Base-by-base conservation (phyloP, 2,113 vertebrate species). In the Fukomys damarensis region DNA sequence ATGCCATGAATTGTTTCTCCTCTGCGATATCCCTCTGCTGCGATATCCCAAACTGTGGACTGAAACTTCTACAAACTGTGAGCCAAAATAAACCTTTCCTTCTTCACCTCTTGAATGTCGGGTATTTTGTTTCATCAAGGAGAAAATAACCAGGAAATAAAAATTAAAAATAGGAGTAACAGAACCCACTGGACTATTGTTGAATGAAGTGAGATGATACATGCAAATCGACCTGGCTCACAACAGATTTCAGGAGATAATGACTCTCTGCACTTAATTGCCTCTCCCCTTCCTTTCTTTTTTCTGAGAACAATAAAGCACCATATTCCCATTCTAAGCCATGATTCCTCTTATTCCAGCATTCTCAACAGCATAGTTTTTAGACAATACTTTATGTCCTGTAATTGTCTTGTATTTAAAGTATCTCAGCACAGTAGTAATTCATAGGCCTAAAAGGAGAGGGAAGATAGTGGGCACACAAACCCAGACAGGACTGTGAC, bases 401-500 rank as follows among this genome's bases (percentile, higher is more conserved):
- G 1, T 85, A 81, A 93, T 65, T 76, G 68, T 43, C 94, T 91
- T 82, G 46, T 41, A 74, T 72, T 77, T 96, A 92, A 91, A 82
- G 14, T 91, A 59, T 72, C 74, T 70, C 58, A 63, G 59, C 38
- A 38, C 72, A 81, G 83, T 83, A 46, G 82, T 35, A 80, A 88
- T 81, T 89, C 26, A 86, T 65, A 52, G 43, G 26, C 30, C 20
- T 91, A 54, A 68, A 84, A 38, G n/a, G 56, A 38, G 16, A 68
- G 5, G 26, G 61, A 41, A 28, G 28, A 54, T 63, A 26, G 30
- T 65, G 54, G 66, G 54, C 89, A 92, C 41, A 65, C 46, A 30
- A 58, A 70, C 61, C 63, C 24, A 63, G 35, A 52, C 7, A 61
- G 32, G 3, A 65, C 74, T 84, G 82, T 46, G 68, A 81, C 77